phyloP scores from a whole-genome alignment of 2,888 invertebrate genomes.

The Habroteleia sp. region DNA sequence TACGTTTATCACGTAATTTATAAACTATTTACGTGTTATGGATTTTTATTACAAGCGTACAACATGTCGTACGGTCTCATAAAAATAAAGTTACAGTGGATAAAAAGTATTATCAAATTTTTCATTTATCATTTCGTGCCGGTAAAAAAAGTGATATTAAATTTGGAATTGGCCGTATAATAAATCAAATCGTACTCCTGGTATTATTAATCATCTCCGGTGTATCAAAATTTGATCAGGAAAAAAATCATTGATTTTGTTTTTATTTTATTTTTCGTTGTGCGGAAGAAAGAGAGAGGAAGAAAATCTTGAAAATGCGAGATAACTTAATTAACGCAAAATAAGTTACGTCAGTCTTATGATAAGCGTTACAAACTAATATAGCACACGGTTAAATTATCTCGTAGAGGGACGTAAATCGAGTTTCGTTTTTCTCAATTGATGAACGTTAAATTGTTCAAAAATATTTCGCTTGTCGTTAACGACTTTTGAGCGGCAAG shows the following conservation, averaged over 20 bases:
- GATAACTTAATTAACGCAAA: constrained; percentile 21
- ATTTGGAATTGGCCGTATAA: constrained; percentile 1
- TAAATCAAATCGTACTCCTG: constrained; percentile 10
- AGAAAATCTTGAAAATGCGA: not conserved
- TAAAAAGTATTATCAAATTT: constrained; percentile 12
- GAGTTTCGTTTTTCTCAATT: no score
- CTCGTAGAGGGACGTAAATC: no score
- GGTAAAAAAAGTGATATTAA: constrained; percentile 8
- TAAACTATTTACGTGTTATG: constrained; percentile 16
- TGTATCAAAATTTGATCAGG: not conserved
- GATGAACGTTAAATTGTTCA: no score
- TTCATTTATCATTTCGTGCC: constrained; percentile 13
- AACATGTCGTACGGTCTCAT: not conserved
- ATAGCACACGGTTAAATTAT: no score
- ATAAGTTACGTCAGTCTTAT: constrained; percentile 10
- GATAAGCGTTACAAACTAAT: constrained; percentile 25
- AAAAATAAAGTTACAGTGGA: constrained; percentile 9
- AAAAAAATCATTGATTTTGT: no score
- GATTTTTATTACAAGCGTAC: constrained; percentile 23
- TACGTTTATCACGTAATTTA: constrained; percentile 18
- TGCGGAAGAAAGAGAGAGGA: no score
- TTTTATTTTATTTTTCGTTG: no score
- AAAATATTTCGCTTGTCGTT: constrained; percentile 36
- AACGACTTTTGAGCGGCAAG: constrained; percentile 31
- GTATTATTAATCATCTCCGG: constrained; percentile 1